phyloP scores from a whole-genome alignment of 2,888 invertebrate genomes.

The Leptura quadrifasciata region DNA sequence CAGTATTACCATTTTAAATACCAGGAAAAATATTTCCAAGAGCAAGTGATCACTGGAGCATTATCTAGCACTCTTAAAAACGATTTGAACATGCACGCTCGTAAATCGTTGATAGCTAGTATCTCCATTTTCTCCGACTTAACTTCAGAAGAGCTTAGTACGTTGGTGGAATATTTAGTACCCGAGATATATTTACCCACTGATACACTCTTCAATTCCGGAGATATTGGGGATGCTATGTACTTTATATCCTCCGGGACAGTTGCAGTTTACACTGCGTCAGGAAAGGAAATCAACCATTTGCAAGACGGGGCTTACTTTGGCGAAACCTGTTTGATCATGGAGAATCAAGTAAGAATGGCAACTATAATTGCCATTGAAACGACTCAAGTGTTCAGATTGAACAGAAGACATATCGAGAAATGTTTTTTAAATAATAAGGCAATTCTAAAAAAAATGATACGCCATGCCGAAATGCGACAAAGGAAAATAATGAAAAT shows the following conservation, averaged over 20 bases:
- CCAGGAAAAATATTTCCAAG: conserved; percentile 70
- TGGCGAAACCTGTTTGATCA: conserved; percentile 78
- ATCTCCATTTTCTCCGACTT: conserved; percentile 76
- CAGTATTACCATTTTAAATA: conserved; percentile 71
- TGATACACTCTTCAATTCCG: conserved; percentile 78
- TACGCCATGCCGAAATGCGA: background rate
- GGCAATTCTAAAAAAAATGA: background rate
- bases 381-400: conserved; percentile 77
- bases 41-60: conserved; percentile 55
- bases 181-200: conserved; percentile 79
- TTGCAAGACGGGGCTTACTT: conserved; percentile 72
- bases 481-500: background rate
- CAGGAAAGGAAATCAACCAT: conserved; percentile 74
- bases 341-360: conserved; percentile 76
- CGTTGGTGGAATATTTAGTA: conserved; percentile 75
- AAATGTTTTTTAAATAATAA: conserved; percentile 52
- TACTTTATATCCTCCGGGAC: conserved; percentile 80
- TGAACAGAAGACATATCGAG: conserved; percentile 76
- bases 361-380: conserved; percentile 79
- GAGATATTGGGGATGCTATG: conserved; percentile 79
- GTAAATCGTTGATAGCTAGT: conserved; percentile 76
- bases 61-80: conserved; percentile 33
- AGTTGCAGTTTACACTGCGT: conserved; percentile 77
- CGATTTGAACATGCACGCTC: conserved; percentile 77
- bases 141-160: conserved; percentile 73